Percentiles rank a stretch among this genome's conserved stretches.
Evolutionary conservation across 2,113 vertebrate species (phyloP).

Genomic region (Dinomys branickii): DNA sequence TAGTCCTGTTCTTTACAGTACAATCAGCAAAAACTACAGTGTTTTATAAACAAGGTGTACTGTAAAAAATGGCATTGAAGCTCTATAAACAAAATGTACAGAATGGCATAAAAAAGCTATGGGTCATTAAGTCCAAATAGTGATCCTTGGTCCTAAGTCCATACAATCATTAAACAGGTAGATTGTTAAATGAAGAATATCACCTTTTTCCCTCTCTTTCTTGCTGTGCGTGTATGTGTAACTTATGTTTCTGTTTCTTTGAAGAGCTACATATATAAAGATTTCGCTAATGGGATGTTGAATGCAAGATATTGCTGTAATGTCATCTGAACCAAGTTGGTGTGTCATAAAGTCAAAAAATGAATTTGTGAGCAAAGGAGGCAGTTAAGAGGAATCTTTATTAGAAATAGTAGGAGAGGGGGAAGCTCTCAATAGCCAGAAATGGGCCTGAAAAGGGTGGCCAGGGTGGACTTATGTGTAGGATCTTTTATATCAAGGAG

Average conservation of each 20-base stretch:
- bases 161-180: neutral
- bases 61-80: neutral
- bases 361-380: neutral
- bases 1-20: neutral
- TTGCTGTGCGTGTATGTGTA: neutral
- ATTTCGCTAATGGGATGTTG: neutral
- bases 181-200: neutral
- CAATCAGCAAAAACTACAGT: neutral
- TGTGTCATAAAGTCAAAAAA: neutral
- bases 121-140: neutral
- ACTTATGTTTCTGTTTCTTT: neutral
- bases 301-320: neutral
- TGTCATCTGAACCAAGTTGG: neutral
- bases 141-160: neutral
- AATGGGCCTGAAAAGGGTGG: neutral
- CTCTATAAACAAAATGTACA: neutral
- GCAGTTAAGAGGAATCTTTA: neutral
- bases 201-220: neutral
- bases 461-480: neutral
- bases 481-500: neutral
- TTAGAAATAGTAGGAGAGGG: neutral
- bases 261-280: neutral
- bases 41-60: neutral
- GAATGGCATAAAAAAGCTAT: neutral
- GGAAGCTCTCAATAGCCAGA: neutral